Base-by-base conservation (phyloP, 2,888 invertebrate species). In the Harpagoxenus sublaevis region DNA sequence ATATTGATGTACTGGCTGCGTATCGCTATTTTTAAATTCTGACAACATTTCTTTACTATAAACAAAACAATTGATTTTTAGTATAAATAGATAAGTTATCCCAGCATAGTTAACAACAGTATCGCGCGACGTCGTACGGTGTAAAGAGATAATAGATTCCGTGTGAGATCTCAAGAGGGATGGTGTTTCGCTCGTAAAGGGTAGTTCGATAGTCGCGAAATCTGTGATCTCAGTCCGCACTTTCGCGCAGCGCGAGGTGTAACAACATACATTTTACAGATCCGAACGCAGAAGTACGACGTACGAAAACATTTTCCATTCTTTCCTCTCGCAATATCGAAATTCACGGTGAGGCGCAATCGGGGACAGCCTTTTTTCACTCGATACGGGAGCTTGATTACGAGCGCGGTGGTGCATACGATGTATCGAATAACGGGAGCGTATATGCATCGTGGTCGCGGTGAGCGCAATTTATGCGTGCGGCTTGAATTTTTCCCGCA, bases 401-500 rank as follows among this genome's bases (percentile, higher is more conserved):
- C 70, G 28, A 39, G 23, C 45, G 31, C 78, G 35, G 10, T 3
- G 15, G 48, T 23, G 60, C 35, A 35, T 60, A 39, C 28, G 42
- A 66, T 28, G 5, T 42, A 78, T 65, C 23, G 28, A 65, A 42
- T 74, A 62, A 74, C 73, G 55, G 10, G 42, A 12, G n/a, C 5
- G 55, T 9, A 18, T 39, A 65, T 12, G 12, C 28, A 3, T 42
- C 15, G 53, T n/a, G 15, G 18, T 28, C 28, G 39, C 42, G 39
- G n/a, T 42, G 35, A 31, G 15, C 23, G 48, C 35, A 10, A 23
- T 10, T 12, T 39, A 35, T 48, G 35, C 60, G 48, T 70, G 70
- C 48, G 57, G 57, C 23, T 70, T 79, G 70, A 79, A 81, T 62
- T 81, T 81, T 70, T 81, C 35, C 39, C 70, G 70, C 79, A 79